Base-by-base conservation (phyloP, 2,113 vertebrate species). In the Carettochelys insculpta region DNA sequence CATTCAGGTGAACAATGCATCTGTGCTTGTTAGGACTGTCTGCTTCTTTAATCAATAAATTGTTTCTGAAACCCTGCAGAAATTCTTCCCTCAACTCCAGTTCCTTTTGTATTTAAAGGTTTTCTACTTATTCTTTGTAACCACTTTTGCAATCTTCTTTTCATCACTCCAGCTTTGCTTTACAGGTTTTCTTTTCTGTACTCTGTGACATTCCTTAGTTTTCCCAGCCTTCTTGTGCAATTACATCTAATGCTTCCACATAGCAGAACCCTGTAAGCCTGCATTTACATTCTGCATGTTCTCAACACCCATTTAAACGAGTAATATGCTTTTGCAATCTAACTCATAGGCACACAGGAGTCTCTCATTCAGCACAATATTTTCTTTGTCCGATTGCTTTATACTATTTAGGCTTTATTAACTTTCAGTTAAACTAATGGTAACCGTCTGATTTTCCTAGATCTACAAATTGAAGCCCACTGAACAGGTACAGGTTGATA, bases 1-100 rank as follows among this genome's bases (percentile, higher is more conserved):
- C 43, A 41, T 22, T 24, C 38, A 83, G 53, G 27, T 11, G 76
- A 58, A 73, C 54, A 93, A 92, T 81, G 77, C 85, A 88, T 56
- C 56, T 73, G 29, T 61, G 29, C 56, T 73, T 68, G 80, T 56
- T 51, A 89, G 75, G 82, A 54, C 50, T 0, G 1, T 16, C 75
- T 83, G n/a, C 56, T 92, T 47, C 48, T 92, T 90, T 86, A 80
- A 16, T 85, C 90, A 91, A 80, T 78, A 92, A 93, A 95, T 79
- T 47, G 25, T 47, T 85, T 86, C 52, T 48, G 56, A 92, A 91
- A 45, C 25, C 43, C 80, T 71, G 53, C 47, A 76, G 79, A 93
- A 84, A 83, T 87, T 93, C 91, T 90, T 86, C 54, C 79, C n/a
- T 50, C 45, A 90, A 84, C 56, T 94, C 47, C 77, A 41, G 51